Conservation (phyloP, 1,140 invertebrate species). For the Pararge aegeria region DNA sequence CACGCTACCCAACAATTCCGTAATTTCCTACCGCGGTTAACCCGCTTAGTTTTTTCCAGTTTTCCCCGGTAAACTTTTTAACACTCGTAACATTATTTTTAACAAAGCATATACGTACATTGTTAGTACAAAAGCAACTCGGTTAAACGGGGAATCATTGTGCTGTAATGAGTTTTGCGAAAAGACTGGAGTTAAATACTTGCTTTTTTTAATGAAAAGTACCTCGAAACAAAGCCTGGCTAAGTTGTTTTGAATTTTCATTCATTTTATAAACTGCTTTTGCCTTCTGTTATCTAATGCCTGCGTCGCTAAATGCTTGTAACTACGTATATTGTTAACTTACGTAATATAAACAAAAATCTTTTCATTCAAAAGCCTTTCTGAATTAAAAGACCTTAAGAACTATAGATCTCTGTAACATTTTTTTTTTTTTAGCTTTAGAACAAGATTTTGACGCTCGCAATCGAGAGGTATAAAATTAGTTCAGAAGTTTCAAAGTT, state of each 20-base stretch:
- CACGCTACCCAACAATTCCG: background rate
- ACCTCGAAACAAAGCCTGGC: background rate
- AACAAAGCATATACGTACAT: slow-evolving; percentile 1
- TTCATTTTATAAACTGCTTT: background rate
- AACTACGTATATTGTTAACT: no score
- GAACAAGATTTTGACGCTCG: no score
- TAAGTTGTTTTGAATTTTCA: background rate
- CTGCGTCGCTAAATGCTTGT: no score
- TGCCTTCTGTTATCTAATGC: no score
- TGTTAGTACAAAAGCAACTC: slow-evolving; percentile 1
- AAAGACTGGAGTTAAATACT: background rate
- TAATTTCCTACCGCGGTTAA: background rate
- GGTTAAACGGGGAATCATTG: background rate
- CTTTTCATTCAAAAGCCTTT: no score
- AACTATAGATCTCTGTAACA: no score
- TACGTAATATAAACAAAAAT: no score
- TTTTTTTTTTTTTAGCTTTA: no score
- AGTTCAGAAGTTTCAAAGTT: no score
- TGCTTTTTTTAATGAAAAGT: background rate
- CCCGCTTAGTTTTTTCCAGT: background rate
- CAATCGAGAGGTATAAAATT: no score
- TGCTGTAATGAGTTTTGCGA: background rate
- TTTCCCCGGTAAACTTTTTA: background rate
- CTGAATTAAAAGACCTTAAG: no score
- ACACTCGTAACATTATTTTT: slow-evolving; percentile 1